A percentile compares a stretch with the other conserved stretches of the same genome.
phyloP scores from a whole-genome alignment of 2,888 invertebrate genomes.

The Phania funesta region DNA sequence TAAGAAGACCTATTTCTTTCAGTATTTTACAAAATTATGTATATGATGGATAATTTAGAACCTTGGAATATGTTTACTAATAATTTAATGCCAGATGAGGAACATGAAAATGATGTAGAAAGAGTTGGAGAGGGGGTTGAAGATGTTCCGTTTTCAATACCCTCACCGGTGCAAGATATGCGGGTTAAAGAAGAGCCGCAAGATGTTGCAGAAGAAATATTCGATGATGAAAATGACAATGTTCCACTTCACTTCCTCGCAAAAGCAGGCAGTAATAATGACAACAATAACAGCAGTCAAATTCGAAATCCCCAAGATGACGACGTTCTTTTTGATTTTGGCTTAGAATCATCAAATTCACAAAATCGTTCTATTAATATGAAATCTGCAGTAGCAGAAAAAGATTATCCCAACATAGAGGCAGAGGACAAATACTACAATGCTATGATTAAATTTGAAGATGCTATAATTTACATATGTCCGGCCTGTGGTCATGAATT shows the following conservation, averaged over 20 bases:
- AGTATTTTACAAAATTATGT: conserved; percentile 4
- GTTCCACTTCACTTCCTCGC: conserved; percentile 38
- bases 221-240: conserved; percentile 56
- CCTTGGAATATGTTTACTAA: conserved; percentile 77
- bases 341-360: conserved; percentile 70
- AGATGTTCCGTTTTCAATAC: conserved; percentile 37
- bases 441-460: conserved; percentile 73
- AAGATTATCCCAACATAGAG: conserved; percentile 23
- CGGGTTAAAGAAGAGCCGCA: conserved; percentile 65
- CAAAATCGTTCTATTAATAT: conserved; percentile 68
- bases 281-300: conserved; percentile 20
- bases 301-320: conserved; percentile 68
- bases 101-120: conserved; percentile 58
- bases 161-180: conserved; percentile 58
- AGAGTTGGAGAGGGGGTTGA: conserved; percentile 46
- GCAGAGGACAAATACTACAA: conserved; percentile 62
- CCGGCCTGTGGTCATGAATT: conserved; percentile 75
- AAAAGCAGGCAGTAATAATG: background rate
- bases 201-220: conserved; percentile 67
- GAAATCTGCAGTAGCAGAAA: conserved; percentile 59
- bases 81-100: conserved; percentile 70
- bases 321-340: conserved; percentile 75
- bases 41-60: conserved; percentile 74
- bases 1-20: background rate
- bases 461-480: conserved; percentile 76